Conservation (phyloP, 2,113 vertebrate species). For the Coregonus clupeaformis region DNA sequence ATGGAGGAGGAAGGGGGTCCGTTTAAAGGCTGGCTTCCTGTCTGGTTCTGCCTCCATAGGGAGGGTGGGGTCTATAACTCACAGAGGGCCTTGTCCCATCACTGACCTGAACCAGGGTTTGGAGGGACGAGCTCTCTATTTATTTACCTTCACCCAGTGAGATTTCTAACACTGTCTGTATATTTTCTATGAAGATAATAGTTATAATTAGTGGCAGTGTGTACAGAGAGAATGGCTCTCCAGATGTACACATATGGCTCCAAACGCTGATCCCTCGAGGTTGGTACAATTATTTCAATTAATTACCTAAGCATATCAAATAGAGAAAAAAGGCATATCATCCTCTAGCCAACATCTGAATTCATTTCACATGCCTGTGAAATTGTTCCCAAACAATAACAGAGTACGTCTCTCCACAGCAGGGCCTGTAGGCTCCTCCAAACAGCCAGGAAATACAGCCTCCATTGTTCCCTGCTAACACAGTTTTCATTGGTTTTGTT, state of each 20-base stretch:
- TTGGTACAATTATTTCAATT: constrained; percentile 25
- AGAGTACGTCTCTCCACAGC: not conserved
- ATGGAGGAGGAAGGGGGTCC: constrained; percentile 12
- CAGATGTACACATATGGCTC: no score
- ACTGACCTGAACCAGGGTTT: no score
- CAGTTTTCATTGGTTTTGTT: constrained; percentile 17
- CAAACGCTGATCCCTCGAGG: not conserved
- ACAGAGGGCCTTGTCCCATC: constrained; percentile 4
- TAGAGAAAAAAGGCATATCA: constrained; percentile 33
- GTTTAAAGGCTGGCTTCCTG: constrained; percentile 38
- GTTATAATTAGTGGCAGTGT: no score
- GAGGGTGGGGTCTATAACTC: constrained; percentile 7
- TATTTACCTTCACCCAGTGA: no score
- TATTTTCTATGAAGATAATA: no score
- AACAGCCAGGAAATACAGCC: constrained; percentile 8
- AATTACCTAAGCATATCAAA: constrained; percentile 45
- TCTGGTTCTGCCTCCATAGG: constrained; percentile 41
- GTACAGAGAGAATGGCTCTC: no score
- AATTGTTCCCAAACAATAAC: constrained; percentile 42
- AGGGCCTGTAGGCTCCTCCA: constrained; percentile 5
- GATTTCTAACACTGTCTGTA: no score
- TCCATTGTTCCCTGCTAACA: constrained; percentile 8
- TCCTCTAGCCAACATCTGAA: constrained; percentile 22
- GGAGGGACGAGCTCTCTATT: no score
- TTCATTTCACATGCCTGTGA: constrained; percentile 33